Evolutionary conservation across 2,113 vertebrate genomes (phyloP).

Genomic region (Catagonus wagneri): DNA sequence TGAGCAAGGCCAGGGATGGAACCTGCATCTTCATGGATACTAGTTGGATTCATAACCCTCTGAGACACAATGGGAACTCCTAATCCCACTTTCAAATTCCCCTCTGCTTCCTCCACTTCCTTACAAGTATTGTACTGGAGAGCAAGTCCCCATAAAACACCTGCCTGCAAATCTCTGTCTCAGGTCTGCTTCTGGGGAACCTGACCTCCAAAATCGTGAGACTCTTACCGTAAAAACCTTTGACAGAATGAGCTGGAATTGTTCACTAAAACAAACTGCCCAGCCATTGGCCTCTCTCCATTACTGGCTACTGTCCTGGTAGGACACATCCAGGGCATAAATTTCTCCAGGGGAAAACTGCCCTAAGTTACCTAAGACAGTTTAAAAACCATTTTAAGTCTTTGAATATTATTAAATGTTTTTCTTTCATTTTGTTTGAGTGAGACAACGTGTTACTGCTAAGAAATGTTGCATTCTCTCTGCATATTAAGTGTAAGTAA

Average conservation of each 20-base stretch:
- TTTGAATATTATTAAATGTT: slow-evolving; percentile 80
- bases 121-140: background rate
- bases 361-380: slow-evolving; percentile 65
- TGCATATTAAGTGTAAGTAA: slow-evolving; percentile 85
- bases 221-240: background rate
- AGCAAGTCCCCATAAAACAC: background rate
- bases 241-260: background rate
- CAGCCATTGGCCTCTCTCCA: background rate
- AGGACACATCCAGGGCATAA: background rate
- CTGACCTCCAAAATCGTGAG: background rate
- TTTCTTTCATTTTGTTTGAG: slow-evolving; percentile 85
- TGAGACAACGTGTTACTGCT: slow-evolving; percentile 84
- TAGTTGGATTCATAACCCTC: no score
- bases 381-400: slow-evolving; percentile 72
- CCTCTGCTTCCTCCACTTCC: background rate
- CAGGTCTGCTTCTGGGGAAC: background rate
- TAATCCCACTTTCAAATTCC: background rate
- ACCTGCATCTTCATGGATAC: no score
- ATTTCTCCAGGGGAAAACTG: background rate
- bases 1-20: no score
- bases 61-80: no score
- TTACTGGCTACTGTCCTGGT: background rate
- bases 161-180: background rate
- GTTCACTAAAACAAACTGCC: background rate
- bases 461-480: slow-evolving; percentile 77